Evolutionary conservation across 1,140 invertebrate genomes (phyloP).

Genomic region (Pentalonia nigronervosa): DNA sequence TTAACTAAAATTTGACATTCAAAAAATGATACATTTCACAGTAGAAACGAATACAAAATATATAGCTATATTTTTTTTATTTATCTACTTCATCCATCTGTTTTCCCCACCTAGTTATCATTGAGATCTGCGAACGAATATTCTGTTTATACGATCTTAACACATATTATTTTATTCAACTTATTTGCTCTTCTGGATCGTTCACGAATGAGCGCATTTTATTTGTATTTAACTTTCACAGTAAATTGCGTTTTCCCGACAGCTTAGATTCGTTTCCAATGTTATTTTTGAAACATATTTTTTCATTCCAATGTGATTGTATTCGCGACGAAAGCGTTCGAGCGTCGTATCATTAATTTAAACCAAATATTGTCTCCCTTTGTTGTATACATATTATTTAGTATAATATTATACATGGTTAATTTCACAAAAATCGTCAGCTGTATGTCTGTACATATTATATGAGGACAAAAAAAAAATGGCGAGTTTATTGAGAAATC

Average conservation of each 20-base stretch:
- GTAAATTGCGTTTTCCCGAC: background rate
- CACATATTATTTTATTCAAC: conserved; percentile 10
- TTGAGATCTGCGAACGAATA: background rate
- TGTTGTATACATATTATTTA: background rate
- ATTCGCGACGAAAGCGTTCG: background rate
- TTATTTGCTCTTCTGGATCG: background rate
- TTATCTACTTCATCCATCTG: background rate
- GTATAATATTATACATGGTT: background rate
- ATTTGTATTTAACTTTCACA: conserved; percentile 1
- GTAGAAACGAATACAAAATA: too few relatives aligned
- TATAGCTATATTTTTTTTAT: too few relatives aligned
- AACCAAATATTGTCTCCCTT: background rate
- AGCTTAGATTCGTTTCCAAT: background rate
- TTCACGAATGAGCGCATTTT: conserved; percentile 1
- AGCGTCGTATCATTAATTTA: background rate
- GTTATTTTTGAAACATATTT: background rate
- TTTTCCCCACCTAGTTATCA: background rate
- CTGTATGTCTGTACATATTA: background rate
- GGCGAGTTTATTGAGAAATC: background rate
- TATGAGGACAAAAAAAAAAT: background rate
- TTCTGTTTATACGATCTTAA: background rate
- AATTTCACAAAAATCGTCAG: background rate
- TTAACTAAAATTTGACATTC: background rate
- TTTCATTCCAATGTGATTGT: background rate
- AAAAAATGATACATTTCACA: background rate